Conservation (phyloP, 1,140 invertebrate species). For the Psix sp. region DNA sequence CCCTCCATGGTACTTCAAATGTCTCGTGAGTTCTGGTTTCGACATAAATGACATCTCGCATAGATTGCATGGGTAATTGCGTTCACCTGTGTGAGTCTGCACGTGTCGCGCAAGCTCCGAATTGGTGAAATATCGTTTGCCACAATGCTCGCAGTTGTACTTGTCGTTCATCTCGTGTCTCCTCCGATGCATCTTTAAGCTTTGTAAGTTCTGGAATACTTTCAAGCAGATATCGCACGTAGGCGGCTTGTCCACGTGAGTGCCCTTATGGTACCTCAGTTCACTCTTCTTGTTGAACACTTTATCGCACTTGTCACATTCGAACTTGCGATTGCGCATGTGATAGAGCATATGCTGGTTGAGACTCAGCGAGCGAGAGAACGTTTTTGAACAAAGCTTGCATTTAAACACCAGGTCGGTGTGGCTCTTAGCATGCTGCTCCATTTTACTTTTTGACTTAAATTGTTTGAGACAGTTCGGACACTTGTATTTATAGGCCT, state of each 20-base stretch:
- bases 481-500: conserved; percentile 13
- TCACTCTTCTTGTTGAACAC: conserved; percentile 54
- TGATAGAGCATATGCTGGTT: conserved; percentile 41
- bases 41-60: conserved; percentile 65
- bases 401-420: conserved; percentile 33
- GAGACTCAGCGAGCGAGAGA: conserved; percentile 10
- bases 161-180: conserved; percentile 65
- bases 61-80: conserved; percentile 59
- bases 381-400: conserved; percentile 36
- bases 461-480: conserved; percentile 6
- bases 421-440: conserved; percentile 22
- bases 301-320: conserved; percentile 57
- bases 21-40: conserved; percentile 64
- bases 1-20: conserved; percentile 65
- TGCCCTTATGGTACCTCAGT: conserved; percentile 60
- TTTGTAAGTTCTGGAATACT: conserved; percentile 71
- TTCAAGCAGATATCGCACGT: conserved; percentile 69
- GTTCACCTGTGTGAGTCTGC: conserved; percentile 60
- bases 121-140: conserved; percentile 65
- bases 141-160: conserved; percentile 59
- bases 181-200: conserved; percentile 74
- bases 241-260: conserved; percentile 42
- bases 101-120: conserved; percentile 64
- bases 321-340: conserved; percentile 34
- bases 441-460: conserved; percentile 19